These are phyloP conservation scores for Stegana nigrithorax DNA, from an alignment of 2,888 invertebrate genomes.

Conservation along the genomic window DNA sequence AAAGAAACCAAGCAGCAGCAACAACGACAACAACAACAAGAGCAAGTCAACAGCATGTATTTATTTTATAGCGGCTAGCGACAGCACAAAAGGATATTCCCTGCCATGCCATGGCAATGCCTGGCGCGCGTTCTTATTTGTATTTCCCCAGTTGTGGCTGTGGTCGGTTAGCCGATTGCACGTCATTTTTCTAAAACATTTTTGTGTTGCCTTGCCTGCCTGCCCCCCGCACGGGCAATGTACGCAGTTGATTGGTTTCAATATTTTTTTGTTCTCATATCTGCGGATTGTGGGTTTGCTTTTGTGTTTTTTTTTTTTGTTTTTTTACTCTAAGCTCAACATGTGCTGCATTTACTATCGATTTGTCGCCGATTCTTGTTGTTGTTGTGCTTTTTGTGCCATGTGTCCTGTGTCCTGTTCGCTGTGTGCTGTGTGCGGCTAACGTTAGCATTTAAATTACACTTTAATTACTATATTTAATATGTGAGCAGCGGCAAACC, in stretches of 20 bases:
- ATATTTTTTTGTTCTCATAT: slow-evolving; percentile 1
- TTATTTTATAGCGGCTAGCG: neutral
- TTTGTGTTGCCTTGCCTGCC: no score
- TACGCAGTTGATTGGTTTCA: neutral
- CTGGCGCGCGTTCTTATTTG: slow-evolving; percentile 33
- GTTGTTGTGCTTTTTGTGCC: neutral
- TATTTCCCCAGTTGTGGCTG: slow-evolving; percentile 36
- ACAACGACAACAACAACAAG: neutral
- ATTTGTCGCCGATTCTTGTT: neutral
- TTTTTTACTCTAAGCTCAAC: neutral
- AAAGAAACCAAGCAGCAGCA: slow-evolving; percentile 25
- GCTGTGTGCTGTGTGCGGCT: neutral
- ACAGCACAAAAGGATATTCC: neutral
- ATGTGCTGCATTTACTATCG: slow-evolving; percentile 8
- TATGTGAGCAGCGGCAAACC: slow-evolving; percentile 18
- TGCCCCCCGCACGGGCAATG: no score
- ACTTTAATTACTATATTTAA: slow-evolving; percentile 55
- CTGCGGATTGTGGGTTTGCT: slow-evolving; percentile 8
- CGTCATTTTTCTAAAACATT: no score
- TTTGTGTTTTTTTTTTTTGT: neutral
- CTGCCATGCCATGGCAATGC: no score
- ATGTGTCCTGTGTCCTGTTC: neutral
- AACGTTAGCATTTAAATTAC: slow-evolving; percentile 52
- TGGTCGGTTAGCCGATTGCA: slow-evolving; percentile 9
- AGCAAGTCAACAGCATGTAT: neutral